A percentile compares a stretch with the other conserved stretches of the same genome.
phyloP scores from a whole-genome alignment of 1,140 invertebrate genomes.

The Drosophila sturtevanti region DNA sequence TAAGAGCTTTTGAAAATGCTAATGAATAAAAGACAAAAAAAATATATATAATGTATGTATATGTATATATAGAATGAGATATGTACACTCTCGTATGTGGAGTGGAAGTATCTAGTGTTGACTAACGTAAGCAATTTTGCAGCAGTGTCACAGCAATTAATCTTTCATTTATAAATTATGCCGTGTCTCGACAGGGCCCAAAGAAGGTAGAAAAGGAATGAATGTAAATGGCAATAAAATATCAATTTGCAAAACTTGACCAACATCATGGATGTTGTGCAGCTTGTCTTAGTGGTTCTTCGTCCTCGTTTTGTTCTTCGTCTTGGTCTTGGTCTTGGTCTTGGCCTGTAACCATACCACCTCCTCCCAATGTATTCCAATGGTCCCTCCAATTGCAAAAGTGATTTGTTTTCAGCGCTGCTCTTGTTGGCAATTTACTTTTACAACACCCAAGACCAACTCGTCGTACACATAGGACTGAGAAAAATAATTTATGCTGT shows the following conservation, averaged over 20 bases:
- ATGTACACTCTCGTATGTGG: neutral
- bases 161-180: constrained; percentile 55
- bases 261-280: constrained; percentile 15
- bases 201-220: constrained; percentile 18
- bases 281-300: neutral
- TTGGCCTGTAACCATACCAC: no score
- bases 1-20: constrained; percentile 5
- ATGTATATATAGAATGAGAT: neutral
- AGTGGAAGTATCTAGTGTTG: constrained; percentile 6
- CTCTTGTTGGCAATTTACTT: constrained; percentile 51
- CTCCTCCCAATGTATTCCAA: neutral
- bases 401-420: constrained; percentile 53
- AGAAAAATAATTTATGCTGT: constrained; percentile 57
- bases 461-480: neutral
- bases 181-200: constrained; percentile 1
- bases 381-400: constrained; percentile 46
- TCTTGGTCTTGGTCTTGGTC: no score
- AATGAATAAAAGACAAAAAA: neutral
- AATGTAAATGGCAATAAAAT: constrained; percentile 62
- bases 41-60: neutral
- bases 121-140: constrained; percentile 11
- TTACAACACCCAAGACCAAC: constrained; percentile 49
- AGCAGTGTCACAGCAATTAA: constrained; percentile 38
- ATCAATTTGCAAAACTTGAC: constrained; percentile 59
- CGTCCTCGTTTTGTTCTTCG: neutral